phyloP scores from a whole-genome alignment of 2,888 invertebrate genomes.

The Pseudococcus longispinus region DNA sequence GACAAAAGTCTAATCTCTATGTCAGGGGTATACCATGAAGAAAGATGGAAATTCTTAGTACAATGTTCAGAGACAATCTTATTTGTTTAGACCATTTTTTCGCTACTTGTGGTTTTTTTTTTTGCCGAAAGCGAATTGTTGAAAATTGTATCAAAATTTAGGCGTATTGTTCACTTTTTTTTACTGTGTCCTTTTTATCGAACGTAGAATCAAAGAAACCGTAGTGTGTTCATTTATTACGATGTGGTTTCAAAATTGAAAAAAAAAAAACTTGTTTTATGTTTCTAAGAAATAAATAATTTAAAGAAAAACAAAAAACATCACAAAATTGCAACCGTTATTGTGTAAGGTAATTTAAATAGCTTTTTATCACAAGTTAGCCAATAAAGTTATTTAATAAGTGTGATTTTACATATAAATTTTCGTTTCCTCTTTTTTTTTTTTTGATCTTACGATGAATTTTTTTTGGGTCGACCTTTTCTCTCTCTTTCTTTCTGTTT shows the following conservation, averaged over 20 bases:
- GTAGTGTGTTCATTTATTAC: slow-evolving; percentile 54
- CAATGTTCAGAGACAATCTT: slow-evolving; percentile 36
- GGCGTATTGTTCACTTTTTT: slow-evolving; percentile 35
- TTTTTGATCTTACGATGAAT: not conserved
- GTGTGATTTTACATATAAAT: slow-evolving; percentile 1
- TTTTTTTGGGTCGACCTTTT: slow-evolving; percentile 3
- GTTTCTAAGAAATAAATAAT: not conserved
- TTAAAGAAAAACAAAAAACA: not conserved
- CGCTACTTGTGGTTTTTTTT: not conserved
- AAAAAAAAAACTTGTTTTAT: not conserved
- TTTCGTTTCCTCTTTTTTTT: not conserved
- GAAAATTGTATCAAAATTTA: slow-evolving; percentile 16
- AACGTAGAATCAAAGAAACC: slow-evolving; percentile 55
- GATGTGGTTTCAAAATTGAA: slow-evolving; percentile 5
- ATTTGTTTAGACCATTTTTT: slow-evolving; percentile 33
- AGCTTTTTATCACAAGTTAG: slow-evolving; percentile 38
- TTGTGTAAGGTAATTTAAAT: slow-evolving; percentile 29
- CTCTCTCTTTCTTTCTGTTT: slow-evolving; percentile 1
- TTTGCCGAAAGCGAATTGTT: not conserved
- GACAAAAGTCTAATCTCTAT: slow-evolving; percentile 32
- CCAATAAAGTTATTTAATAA: slow-evolving; percentile 35
- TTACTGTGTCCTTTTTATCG: slow-evolving; percentile 41
- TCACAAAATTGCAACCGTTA: slow-evolving; percentile 48
- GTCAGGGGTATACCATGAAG: slow-evolving; percentile 31
- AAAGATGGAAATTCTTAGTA: slow-evolving; percentile 37